Conservation (phyloP, 2,797 vertebrate species). For the Lycodopsis pacificus region DNA sequence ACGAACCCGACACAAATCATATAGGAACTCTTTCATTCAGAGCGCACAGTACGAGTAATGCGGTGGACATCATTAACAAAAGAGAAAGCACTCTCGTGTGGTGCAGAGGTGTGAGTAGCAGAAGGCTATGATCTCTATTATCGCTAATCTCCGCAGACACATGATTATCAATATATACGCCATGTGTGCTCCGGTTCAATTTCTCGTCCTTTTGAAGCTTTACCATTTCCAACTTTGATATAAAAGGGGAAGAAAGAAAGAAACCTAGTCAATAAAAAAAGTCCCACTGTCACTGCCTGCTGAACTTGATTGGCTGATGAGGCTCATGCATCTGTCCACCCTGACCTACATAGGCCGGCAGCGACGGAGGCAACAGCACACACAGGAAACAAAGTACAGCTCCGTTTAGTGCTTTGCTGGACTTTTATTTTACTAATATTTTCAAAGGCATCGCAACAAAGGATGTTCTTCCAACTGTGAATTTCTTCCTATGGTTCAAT, state of each 20-base stretch:
- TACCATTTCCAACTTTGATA: no score
- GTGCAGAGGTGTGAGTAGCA: not conserved
- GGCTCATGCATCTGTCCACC: not conserved
- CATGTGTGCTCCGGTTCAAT: not conserved
- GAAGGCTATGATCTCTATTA: not conserved
- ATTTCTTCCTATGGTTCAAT: not conserved
- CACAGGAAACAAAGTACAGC: not conserved
- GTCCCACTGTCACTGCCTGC: not conserved
- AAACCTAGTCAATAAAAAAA: not conserved
- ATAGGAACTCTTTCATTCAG: not conserved
- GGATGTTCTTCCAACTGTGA: not conserved
- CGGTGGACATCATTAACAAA: not conserved
- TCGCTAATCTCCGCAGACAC: no score
- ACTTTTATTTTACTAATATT: not conserved
- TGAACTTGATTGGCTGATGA: not conserved
- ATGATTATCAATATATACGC: not conserved
- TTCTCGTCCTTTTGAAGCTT: not conserved
- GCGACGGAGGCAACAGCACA: not conserved
- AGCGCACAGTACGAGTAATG: not conserved
- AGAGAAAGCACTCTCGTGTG: not conserved
- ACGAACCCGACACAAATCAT: no score
- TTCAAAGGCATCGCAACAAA: not conserved
- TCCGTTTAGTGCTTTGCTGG: not conserved
- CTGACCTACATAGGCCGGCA: slow-evolving; percentile 33
- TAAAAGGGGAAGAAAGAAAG: not conserved